Evolutionary conservation across 2,797 vertebrate genomes (phyloP).

Genomic region (Limosa lapponica): DNA sequence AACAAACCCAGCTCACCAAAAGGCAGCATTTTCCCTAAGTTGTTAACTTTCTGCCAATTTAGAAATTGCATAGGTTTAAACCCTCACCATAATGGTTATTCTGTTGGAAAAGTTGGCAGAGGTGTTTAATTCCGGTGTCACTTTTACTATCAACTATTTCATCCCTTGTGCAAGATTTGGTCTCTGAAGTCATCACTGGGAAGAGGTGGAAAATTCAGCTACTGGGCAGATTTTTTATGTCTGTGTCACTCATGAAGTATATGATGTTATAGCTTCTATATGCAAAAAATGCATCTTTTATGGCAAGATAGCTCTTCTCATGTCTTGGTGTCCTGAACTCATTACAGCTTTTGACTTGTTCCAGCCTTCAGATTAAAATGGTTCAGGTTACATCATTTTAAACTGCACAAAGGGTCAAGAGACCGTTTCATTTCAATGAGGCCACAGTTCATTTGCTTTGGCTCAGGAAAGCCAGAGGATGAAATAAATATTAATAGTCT

Average conservation of each 20-base stretch:
- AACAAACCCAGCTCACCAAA: neutral
- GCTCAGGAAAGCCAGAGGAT: slow-evolving; percentile 38
- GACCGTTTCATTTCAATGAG: slow-evolving; percentile 38
- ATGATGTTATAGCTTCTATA: neutral
- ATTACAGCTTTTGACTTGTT: slow-evolving; percentile 63
- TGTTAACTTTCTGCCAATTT: neutral
- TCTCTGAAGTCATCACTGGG: slow-evolving; percentile 33
- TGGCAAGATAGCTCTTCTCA: neutral
- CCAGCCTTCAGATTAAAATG: slow-evolving; percentile 49
- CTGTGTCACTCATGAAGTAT: neutral
- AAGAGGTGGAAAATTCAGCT: neutral
- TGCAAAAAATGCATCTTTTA: slow-evolving; percentile 4
- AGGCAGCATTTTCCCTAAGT: neutral
- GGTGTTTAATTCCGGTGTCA: neutral
- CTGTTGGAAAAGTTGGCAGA: neutral
- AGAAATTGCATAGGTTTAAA: neutral
- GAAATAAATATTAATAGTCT: slow-evolving; percentile 61
- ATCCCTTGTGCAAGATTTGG: neutral
- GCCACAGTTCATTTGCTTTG: slow-evolving; percentile 57
- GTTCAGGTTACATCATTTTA: slow-evolving; percentile 53
- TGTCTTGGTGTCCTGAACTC: slow-evolving; percentile 47
- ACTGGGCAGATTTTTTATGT: slow-evolving; percentile 10
- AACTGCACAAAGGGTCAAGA: slow-evolving; percentile 60
- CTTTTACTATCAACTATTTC: slow-evolving; percentile 14
- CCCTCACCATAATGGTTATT: neutral